Evolutionary conservation across 1,140 invertebrate species (phyloP), one percentile per base, ranked within the genome.

Genomic region (Triops longicaudatus): DNA sequence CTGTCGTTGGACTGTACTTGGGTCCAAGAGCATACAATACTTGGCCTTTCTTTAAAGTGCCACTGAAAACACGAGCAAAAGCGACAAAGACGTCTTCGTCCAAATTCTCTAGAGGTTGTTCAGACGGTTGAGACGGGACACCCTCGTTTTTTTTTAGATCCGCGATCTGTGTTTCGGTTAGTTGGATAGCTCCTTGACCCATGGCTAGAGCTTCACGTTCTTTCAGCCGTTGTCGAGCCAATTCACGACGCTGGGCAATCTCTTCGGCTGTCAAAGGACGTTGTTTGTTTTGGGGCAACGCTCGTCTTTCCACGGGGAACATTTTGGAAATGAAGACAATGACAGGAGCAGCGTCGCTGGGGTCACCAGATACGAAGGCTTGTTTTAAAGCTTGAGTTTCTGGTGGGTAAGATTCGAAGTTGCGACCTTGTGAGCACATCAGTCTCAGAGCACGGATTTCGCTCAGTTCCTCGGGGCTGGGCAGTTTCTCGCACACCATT

Each of bases 311-410:
- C 41, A 83, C 78, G 77, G 91, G 89, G 86, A 95, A 93, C 93
- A 97, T 96, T 88, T 99, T 99, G 4, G 97, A 98, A 78, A 99
- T 89, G 85, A 95, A 98, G 73, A 93, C 90, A 82, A 98, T 93
- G 12, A 94, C 85, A 79, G 94, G 92, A 78, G 87, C 88, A 78
- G 90, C 86, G 1, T 88, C 82, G 31, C 86, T 86, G 80, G 88
- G 85, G 83, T 88, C 87, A 84, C 95, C 96, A 37, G 86, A 85
- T 50, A 91, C 81, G 83, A 97, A 96, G 79, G 89, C 89, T 80
- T 89, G 81, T 85, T 94, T 95, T 1, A 97, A 84, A 44, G 85
- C 81, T 82, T 90, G 88, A 5, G 92, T 94, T 83, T 92, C 87
- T 10, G 81, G 78, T 1, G 91, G 90, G 77, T 94, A 86, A 0